Evolutionary conservation across 2,888 invertebrate genomes (phyloP).

Genomic region (Rhabditoides inermis): DNA sequence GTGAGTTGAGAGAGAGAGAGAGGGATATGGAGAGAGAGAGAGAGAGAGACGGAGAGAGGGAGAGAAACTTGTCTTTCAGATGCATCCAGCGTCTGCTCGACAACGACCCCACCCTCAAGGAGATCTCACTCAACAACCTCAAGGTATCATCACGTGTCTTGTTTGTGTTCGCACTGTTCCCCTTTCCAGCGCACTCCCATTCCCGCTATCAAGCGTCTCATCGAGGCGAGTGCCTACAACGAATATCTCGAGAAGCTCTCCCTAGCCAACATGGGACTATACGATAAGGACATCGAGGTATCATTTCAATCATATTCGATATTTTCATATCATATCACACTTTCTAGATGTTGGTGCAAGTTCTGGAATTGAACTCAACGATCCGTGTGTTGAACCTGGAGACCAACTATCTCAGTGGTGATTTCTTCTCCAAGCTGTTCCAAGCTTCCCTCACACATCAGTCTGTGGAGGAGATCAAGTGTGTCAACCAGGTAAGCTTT

Average conservation of each 20-base stretch:
- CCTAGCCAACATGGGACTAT: slow-evolving; percentile 84
- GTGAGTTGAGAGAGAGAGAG: slow-evolving; percentile 66
- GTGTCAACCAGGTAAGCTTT: slow-evolving; percentile 77
- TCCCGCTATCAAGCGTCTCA: slow-evolving; percentile 67
- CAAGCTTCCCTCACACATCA: slow-evolving; percentile 74
- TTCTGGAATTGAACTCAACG: too few species aligned
- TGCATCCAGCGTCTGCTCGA: slow-evolving; percentile 39
- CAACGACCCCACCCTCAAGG: slow-evolving; percentile 76
- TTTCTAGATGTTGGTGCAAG: too few species aligned
- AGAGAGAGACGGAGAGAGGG: slow-evolving; percentile 72
- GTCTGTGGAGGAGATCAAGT: slow-evolving; percentile 84
- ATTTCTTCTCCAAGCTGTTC: slow-evolving; percentile 75
- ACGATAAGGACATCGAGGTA: slow-evolving; percentile 72
- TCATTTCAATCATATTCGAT: too few species aligned
- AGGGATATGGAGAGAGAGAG: too few species aligned
- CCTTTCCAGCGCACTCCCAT: slow-evolving; percentile 48
- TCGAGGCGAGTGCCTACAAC: slow-evolving; percentile 78
- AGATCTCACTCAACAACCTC: slow-evolving; percentile 98
- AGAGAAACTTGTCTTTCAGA: slow-evolving; percentile 1
- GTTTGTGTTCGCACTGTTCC: background rate
- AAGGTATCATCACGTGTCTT: slow-evolving; percentile 63
- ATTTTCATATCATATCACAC: too few species aligned
- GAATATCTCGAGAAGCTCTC: slow-evolving; percentile 82
- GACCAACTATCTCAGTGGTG: slow-evolving; percentile 88
- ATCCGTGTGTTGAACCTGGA: slow-evolving; percentile 57